Base-by-base conservation (phyloP, 2,888 invertebrate species). In the Galerucella pusilla region DNA sequence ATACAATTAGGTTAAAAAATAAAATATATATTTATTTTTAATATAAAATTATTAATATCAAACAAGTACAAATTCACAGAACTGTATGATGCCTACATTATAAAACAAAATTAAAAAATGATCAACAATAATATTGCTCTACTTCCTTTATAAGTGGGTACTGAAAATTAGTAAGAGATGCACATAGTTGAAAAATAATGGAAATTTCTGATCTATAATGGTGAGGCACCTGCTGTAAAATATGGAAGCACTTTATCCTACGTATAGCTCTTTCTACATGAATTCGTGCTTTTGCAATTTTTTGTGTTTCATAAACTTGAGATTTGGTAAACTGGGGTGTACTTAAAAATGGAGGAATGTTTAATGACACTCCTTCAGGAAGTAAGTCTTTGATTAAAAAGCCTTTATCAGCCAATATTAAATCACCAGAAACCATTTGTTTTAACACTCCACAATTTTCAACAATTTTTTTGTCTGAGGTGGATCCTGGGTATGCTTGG, bases 401-500 rank as follows among this genome's bases (percentile, higher is more conserved):
- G 7, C 57, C 68, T 14, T 59, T 59, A 35, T 35, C 57, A 59
- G 68, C 57, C 25, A 68, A 25, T 28, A 54, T 20, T 9, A 71
- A 64, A 16, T 71, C 65, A 45, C 64, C 64, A 25, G 28, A 20
- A 6, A 45, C 46, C 52, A 71, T 46, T 42, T 71, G 11, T n/a
- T 63, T 45, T 11, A 71, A 49, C 49, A 71, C 45, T 61, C 7
- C 52, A 63, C 71, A 71, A 52, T 64, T 16, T 20, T 63, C 46
- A 20, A 49, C 46, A 69, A 69, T 69, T 60, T 68, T 68, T 57
- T 74, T 76, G 46, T 76, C 76, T 1, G 76, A 68, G 9, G 65
- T 65, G 10, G 73, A 76, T 7, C 76, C 72, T 46, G 74, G 77
- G 45, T 77, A 74, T 7, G 63, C 60, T 12, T 74, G 20, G n/a